These are phyloP conservation scores for Aphelocoma coerulescens DNA, from an alignment of 2,113 vertebrate species.

Conservation along the genomic window DNA sequence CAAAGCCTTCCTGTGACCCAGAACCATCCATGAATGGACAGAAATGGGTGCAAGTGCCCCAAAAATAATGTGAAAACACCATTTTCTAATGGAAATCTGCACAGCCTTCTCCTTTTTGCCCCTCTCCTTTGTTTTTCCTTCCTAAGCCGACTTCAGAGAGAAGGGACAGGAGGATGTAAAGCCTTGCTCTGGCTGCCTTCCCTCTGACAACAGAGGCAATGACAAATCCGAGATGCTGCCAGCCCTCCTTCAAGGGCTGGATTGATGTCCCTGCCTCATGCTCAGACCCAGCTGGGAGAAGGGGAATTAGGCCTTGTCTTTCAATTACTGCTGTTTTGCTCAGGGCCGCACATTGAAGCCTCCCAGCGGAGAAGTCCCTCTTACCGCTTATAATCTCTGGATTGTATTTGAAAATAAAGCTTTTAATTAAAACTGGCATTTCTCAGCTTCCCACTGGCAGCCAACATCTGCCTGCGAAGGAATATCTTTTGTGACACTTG, in stretches of 20 bases:
- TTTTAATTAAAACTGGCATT: constrained; percentile 68
- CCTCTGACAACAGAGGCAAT: background rate
- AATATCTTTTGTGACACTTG: constrained; percentile 32
- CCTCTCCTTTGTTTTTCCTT: background rate
- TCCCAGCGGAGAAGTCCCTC: constrained; percentile 57
- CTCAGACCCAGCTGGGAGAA: constrained; percentile 51
- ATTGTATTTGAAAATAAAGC: constrained; percentile 66
- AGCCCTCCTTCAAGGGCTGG: constrained; percentile 50
- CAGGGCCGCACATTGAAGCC: constrained; percentile 38
- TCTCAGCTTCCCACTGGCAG: constrained; percentile 65
- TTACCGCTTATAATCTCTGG: constrained; percentile 35
- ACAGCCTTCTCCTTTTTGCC: background rate
- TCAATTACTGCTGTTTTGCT: constrained; percentile 64
- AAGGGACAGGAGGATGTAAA: background rate
- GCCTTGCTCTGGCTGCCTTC: constrained; percentile 14
- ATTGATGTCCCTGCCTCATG: constrained; percentile 57
- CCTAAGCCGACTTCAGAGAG: background rate
- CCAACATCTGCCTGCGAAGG: constrained; percentile 52
- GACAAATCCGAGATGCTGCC: constrained; percentile 11
- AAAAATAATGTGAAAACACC: fast-evolving
- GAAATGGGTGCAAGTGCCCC: background rate
- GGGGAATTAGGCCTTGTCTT: constrained; percentile 63
- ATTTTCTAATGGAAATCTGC: background rate
- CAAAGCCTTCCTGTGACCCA: background rate
- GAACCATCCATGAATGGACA: background rate